A percentile compares a stretch with the other conserved stretches of the same genome.
Conservation (phyloP, 2,113 vertebrate genomes). For the Anolis carolinensis region DNA sequence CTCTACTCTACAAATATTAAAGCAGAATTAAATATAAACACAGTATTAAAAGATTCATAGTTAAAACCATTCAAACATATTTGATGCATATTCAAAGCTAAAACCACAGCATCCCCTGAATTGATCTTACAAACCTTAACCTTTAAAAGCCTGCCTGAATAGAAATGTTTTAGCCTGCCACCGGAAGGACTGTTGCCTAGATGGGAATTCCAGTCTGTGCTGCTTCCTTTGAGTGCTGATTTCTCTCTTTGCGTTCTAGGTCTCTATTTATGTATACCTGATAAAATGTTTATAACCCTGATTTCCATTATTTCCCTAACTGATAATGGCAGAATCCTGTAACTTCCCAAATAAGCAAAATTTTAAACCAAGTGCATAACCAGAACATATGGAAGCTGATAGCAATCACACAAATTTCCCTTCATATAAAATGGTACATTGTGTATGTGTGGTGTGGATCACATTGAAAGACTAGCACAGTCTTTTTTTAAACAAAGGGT, state of each 20-base stretch:
- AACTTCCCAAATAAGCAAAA: conserved; percentile 1
- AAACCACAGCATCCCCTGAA: too few species aligned
- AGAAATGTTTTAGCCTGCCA: too few species aligned
- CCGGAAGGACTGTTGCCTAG: not conserved
- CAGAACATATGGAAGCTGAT: not conserved
- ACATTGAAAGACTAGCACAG: not conserved
- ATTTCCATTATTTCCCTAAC: not conserved
- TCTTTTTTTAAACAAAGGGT: not conserved
- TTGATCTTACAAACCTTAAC: too few species aligned
- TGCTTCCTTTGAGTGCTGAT: not conserved
- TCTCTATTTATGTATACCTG: not conserved
- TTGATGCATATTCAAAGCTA: too few species aligned
- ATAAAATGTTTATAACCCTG: not conserved
- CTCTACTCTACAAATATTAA: too few species aligned
- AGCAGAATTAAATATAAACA: too few species aligned
- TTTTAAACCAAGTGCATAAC: not conserved
- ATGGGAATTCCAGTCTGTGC: not conserved
- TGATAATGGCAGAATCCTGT: not conserved
- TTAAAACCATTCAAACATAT: too few species aligned
- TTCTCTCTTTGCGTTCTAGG: not conserved
- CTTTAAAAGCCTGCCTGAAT: too few species aligned
- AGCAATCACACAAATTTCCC: not conserved
- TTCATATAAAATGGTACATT: not conserved
- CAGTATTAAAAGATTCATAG: too few species aligned
- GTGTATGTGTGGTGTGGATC: not conserved